Percentiles rank a stretch among this genome's conserved stretches.
Evolutionary conservation across 2,797 vertebrate genomes (phyloP).

Genomic region (Fistularia tabacaria): DNA sequence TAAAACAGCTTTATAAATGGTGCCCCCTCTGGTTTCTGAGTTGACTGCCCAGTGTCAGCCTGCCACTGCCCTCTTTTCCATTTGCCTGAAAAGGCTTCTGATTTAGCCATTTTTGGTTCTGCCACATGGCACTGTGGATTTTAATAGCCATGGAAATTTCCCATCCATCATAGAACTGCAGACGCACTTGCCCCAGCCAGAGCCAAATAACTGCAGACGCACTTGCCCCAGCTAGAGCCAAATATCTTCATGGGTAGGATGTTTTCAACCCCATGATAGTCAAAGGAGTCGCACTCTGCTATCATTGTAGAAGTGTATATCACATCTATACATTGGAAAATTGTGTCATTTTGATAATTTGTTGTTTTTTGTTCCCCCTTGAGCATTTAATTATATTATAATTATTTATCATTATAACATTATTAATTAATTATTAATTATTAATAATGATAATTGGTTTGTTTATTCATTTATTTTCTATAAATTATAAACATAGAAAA

Average conservation of each 20-base stretch:
- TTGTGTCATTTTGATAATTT: too few relatives aligned
- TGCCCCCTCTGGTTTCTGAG: constrained; percentile 41
- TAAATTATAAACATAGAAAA: too few relatives aligned
- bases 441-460: too few relatives aligned
- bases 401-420: too few relatives aligned
- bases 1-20: constrained; percentile 35
- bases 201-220: constrained; percentile 59
- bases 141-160: constrained; percentile 72
- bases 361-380: too few relatives aligned
- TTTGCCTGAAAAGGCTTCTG: constrained; percentile 64
- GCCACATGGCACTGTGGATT: constrained; percentile 65
- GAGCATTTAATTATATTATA: too few relatives aligned
- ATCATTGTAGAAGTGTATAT: too few relatives aligned
- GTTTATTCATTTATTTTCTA: too few relatives aligned
- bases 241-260: constrained; percentile 34
- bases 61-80: constrained; percentile 61
- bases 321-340: too few relatives aligned
- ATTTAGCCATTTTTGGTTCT: constrained; percentile 70
- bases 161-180: constrained; percentile 50
- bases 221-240: constrained; percentile 36
- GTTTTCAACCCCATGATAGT: constrained; percentile 41
- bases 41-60: constrained; percentile 45
- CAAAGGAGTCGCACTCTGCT: not conserved
- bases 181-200: constrained; percentile 39
- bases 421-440: too few relatives aligned